These are phyloP conservation scores for Macrocentrus cingulum DNA, from an alignment of 1,140 invertebrate genomes.

Conservation along the genomic window DNA sequence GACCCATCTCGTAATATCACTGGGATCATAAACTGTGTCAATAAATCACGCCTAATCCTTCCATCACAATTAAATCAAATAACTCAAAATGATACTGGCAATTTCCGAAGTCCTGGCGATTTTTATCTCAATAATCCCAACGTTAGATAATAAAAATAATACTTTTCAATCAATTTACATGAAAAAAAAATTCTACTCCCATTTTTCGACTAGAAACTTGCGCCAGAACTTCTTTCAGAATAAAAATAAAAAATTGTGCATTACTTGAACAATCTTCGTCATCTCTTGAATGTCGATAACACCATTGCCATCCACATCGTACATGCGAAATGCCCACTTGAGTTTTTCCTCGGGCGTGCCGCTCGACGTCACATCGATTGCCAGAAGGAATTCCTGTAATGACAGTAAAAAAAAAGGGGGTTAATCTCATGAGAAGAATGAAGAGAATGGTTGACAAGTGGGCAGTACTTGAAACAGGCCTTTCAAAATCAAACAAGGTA, in stretches of 20 bases:
- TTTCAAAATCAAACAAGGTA: constrained; percentile 8
- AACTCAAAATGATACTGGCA: too few species aligned
- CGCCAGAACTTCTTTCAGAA: background rate
- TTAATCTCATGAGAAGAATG: background rate
- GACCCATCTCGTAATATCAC: too few species aligned
- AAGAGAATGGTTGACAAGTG: background rate
- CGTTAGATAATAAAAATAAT: too few species aligned
- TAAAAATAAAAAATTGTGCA: constrained; percentile 8
- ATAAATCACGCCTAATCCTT: too few species aligned
- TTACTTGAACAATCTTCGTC: constrained; percentile 91
- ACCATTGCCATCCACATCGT: constrained; percentile 99
- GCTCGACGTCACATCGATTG: constrained; percentile 97
- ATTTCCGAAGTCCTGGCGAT: too few species aligned
- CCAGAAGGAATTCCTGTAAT: constrained; percentile 89
- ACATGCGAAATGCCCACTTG: constrained; percentile 99
- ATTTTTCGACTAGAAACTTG: background rate
- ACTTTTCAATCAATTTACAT: too few species aligned
- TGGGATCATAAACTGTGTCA: too few species aligned
- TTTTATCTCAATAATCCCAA: too few species aligned
- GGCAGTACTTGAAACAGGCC: background rate
- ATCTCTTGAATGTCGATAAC: constrained; percentile 97
- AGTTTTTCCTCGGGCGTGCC: constrained; percentile 97
- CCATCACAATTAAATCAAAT: too few species aligned
- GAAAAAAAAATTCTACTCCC: too few species aligned
- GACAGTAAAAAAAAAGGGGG: constrained; percentile 46